These are phyloP conservation scores for Aphaenogaster floridana DNA, from an alignment of 1,140 invertebrate species.

Conservation along the genomic window DNA sequence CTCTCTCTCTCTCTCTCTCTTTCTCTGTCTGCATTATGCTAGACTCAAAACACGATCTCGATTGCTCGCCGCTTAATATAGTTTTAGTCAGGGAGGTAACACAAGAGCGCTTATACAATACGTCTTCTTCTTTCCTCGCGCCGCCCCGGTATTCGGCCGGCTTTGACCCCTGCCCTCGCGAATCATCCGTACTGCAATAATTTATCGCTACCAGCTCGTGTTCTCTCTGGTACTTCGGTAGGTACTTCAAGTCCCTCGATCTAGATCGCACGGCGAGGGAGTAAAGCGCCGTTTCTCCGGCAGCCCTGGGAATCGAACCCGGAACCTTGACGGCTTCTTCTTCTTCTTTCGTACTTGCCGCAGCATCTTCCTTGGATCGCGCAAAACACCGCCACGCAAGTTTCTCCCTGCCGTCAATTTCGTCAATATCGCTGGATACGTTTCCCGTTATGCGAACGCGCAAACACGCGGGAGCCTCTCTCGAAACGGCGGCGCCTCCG, in stretches of 20 bases:
- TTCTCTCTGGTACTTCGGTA: slow-evolving; percentile 48
- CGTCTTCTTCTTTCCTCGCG: slow-evolving; percentile 87
- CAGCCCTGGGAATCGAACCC: slow-evolving; percentile 83
- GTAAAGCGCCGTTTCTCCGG: slow-evolving; percentile 75
- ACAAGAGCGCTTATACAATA: not conserved
- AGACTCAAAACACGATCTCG: slow-evolving; percentile 60
- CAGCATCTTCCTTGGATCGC: slow-evolving; percentile 38
- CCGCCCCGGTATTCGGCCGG: slow-evolving; percentile 84
- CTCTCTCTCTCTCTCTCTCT: not conserved
- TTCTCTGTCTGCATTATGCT: not conserved
- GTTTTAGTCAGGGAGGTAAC: slow-evolving; percentile 36
- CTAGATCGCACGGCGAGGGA: slow-evolving; percentile 78
- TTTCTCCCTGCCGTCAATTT: slow-evolving; percentile 57
- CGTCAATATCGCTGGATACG: slow-evolving; percentile 61
- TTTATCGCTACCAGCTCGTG: slow-evolving; percentile 81
- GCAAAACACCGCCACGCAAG: slow-evolving; percentile 33
- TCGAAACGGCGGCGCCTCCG: slow-evolving; percentile 38
- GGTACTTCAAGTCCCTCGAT: slow-evolving; percentile 75
- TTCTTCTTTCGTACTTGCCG: slow-evolving; percentile 44
- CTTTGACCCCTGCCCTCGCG: slow-evolving; percentile 73
- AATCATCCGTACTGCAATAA: slow-evolving; percentile 82
- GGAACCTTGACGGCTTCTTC: slow-evolving; percentile 74
- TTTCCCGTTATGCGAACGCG: slow-evolving; percentile 63
- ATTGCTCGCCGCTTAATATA: slow-evolving; percentile 43
- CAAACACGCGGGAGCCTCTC: slow-evolving; percentile 46